phyloP scores from a whole-genome alignment of 2,888 invertebrate species.

The Drosophila ustulata region DNA sequence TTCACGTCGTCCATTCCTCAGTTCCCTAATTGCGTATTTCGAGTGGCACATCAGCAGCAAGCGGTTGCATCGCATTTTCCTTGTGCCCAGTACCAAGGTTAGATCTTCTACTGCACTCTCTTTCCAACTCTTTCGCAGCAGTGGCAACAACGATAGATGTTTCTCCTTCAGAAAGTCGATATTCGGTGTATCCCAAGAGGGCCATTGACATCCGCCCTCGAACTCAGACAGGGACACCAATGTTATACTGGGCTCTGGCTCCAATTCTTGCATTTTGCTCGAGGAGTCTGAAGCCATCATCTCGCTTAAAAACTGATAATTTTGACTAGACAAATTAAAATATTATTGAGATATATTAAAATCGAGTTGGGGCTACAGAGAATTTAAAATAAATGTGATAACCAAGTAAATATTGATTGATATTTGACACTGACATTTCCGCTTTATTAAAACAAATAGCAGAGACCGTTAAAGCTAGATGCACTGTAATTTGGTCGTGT shows the following conservation, averaged over 20 bases:
- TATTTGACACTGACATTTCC: neutral
- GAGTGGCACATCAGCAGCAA: slow-evolving; percentile 37
- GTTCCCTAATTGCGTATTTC: neutral
- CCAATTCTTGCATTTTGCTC: neutral
- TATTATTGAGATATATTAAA: neutral
- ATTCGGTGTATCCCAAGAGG: neutral
- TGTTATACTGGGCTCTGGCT: slow-evolving; percentile 30
- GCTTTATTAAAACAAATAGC: too few species aligned
- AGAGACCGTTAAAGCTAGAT: too few species aligned
- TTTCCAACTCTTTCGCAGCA: slow-evolving; percentile 26
- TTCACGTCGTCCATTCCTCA: neutral
- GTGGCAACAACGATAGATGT: neutral
- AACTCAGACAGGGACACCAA: slow-evolving; percentile 19
- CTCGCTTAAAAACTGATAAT: slow-evolving; percentile 5
- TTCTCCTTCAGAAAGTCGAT: slow-evolving; percentile 6
- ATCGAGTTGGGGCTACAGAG: neutral
- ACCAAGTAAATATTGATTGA: neutral
- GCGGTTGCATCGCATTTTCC: slow-evolving; percentile 35
- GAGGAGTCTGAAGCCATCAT: neutral
- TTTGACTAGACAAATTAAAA: neutral
- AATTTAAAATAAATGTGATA: neutral
- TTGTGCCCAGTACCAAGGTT: slow-evolving; percentile 27
- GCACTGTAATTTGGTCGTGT: too few species aligned
- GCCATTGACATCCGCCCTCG: slow-evolving; percentile 21
- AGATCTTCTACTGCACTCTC: slow-evolving; percentile 24